Evolutionary conservation across 2,888 invertebrate genomes (phyloP), one percentile per base, ranked within the genome.

Genomic region (Hirtodrosophila cameraria): DNA sequence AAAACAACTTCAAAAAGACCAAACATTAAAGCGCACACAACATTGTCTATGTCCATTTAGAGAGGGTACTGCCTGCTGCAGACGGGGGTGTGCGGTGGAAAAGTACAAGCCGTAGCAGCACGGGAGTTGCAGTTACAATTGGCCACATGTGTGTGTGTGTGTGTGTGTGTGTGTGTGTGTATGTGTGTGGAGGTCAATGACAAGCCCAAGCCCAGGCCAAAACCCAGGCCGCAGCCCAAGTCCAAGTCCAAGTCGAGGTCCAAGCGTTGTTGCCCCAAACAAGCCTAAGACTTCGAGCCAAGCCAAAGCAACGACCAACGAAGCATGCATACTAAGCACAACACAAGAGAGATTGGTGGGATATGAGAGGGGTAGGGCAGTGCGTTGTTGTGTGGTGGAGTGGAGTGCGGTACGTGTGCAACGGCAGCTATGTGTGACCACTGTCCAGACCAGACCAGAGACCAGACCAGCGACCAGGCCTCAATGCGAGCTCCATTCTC

Each of bases 251-350:
- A 43, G 28, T 11, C 42, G 53, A 66, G 39, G 38, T 36, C 39
- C 53, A 49, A 45, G 53, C 39, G 30, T 36, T 59, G 18, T 11
- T 48, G 30, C 42, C 42, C 33, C 39, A 67, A 49, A 41, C 73
- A 67, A 53, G 59, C 58, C 65, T 48, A 65, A 67, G 66, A 45
- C 68, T 57, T 45, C 30, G 41, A 55, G 52, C 30, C 60, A 41
- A 69, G 68, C 59, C 50, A 59, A 39, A 54, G 65, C 25, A 50
- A 55, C 52, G 53, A 48, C 59, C 74, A 79, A 75, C 83, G 77
- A 77, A 79, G 80, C 81, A 65, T 77, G 81, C 84, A 82, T 80
- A 80, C 80, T 81, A 79, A 79, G 81, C 74, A 68, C 36, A 42
- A 18, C 33, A 13, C 1, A 16, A 5, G 25, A 6, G 11, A 11